Conservation (phyloP, 1,140 invertebrate species). For the Schlechtendalia chinensis region DNA sequence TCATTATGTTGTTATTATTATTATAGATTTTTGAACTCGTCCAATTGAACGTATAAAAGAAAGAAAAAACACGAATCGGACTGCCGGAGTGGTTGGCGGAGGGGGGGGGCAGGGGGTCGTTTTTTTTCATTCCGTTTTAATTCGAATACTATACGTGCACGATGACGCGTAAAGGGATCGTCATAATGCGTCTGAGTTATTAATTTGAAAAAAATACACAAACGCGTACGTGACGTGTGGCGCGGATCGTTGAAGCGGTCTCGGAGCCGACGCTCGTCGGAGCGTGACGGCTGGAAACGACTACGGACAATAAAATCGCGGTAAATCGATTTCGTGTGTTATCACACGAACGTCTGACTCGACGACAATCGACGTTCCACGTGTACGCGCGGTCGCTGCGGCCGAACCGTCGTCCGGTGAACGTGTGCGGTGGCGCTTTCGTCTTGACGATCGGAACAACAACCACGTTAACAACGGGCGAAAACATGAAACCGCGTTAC, state of each 20-base stretch:
- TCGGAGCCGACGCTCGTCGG: slow-evolving; percentile 1
- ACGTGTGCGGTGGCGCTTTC: no score
- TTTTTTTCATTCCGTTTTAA: slow-evolving; percentile 11
- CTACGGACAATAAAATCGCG: not conserved
- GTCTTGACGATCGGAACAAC: no score
- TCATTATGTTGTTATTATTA: slow-evolving; percentile 45
- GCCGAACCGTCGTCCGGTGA: no score
- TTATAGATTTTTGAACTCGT: slow-evolving; percentile 46
- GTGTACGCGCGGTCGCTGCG: no score
- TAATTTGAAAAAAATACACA: slow-evolving; percentile 23
- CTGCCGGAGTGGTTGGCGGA: slow-evolving; percentile 25
- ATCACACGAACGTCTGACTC: not conserved
- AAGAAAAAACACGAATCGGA: slow-evolving; percentile 12
- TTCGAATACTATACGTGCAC: slow-evolving; percentile 17
- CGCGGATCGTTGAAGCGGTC: not conserved
- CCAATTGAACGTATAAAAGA: slow-evolving; percentile 29
- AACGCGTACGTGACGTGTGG: no score
- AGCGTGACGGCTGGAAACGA: slow-evolving; percentile 2
- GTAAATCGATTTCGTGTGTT: not conserved
- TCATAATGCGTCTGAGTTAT: not conserved
- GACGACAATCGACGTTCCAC: not conserved
- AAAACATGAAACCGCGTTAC: no score
- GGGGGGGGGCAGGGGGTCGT: not conserved
- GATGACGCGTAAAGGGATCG: slow-evolving; percentile 9
- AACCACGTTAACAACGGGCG: no score